Conservation (phyloP, 1,140 invertebrate species). For the Branchinecta lynchi region DNA sequence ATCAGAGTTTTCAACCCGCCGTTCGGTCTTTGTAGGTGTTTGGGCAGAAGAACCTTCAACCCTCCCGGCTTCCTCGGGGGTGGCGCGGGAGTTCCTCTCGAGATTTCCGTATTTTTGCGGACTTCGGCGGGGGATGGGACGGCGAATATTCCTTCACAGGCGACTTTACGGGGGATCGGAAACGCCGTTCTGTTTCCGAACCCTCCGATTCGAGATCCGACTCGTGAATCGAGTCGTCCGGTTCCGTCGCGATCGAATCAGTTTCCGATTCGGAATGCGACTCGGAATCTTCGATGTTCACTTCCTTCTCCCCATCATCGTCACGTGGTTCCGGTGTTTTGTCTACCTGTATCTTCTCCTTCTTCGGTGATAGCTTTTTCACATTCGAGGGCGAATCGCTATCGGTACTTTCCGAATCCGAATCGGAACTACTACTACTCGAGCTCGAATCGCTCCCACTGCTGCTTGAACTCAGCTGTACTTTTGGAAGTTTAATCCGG, state of each 20-base stretch:
- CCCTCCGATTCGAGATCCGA: conserved; percentile 66
- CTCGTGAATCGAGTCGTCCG: conserved; percentile 39
- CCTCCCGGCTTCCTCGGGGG: neutral
- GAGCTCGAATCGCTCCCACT: conserved; percentile 54
- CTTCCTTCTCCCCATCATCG: conserved; percentile 16
- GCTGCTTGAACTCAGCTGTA: conserved; percentile 30
- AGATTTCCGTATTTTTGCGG: neutral
- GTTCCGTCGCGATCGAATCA: conserved; percentile 17
- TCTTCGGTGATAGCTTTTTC: conserved; percentile 23
- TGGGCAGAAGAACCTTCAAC: neutral
- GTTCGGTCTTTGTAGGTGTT: neutral
- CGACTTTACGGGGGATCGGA: conserved; percentile 55
- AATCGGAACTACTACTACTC: conserved; percentile 16
- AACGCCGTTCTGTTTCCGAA: conserved; percentile 67
- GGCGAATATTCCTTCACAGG: conserved; percentile 25
- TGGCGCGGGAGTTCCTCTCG: too few relatives aligned
- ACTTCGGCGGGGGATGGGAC: neutral
- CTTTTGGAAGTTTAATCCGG: neutral
- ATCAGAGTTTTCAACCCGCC: neutral
- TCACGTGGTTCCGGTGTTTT: conserved; percentile 26
- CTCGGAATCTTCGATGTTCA: conserved; percentile 16
- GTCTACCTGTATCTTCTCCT: conserved; percentile 33
- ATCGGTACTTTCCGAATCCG: conserved; percentile 14
- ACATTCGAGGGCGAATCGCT: conserved; percentile 33
- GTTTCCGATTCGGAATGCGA: conserved; percentile 19